Base-by-base conservation (phyloP, 2,113 vertebrate species). In the Platichthys flesus region DNA sequence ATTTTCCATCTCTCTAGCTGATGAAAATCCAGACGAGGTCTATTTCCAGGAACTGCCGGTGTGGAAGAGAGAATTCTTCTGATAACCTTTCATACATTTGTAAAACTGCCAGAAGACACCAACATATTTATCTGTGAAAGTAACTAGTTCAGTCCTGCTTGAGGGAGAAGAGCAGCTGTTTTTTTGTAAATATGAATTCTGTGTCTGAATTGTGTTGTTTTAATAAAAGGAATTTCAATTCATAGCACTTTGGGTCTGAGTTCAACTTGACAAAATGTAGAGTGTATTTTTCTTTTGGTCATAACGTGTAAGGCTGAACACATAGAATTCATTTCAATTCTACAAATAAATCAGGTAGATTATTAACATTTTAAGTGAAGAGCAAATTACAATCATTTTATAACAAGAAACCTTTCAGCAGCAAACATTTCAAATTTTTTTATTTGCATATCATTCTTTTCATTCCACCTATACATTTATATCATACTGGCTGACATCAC, bases 21-120 rank as follows among this genome's bases (percentile, higher is more conserved):
- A 94, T 56, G 91, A 94, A 52, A 92, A 84, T 37, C 85, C 82
- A 6, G 89, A 93, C 0, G 90, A 93, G 61, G 60, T 93, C 49
- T 93, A 94, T 78, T 93, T 94, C 67, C 93, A 92, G 81, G 92
- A 94, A 67, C 75, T 93, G 59, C 92, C 93, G 0, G 71, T 91
- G 81, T 95, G 94, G 94, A 95, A 94, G 87, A 89, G 92, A 76
- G 90, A 94, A 73, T 94, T 91, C 88, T 94, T 94, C 91, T 93
- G 88, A 94, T 57, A 8, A 14, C 9, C 12, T 28, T 42, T 55
- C 52, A 24, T 28, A 28, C 16, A 14, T 73, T 28, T 78, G 12
- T 45, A 59, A 47, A 61, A 51, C 55, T 60, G 28, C 8, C 28
- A 21, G 24, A 18, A 68, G 16, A 70, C 21, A 6, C 3, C 6